Conservation (phyloP, 2,113 vertebrate species). For the Ascaphus truei region DNA sequence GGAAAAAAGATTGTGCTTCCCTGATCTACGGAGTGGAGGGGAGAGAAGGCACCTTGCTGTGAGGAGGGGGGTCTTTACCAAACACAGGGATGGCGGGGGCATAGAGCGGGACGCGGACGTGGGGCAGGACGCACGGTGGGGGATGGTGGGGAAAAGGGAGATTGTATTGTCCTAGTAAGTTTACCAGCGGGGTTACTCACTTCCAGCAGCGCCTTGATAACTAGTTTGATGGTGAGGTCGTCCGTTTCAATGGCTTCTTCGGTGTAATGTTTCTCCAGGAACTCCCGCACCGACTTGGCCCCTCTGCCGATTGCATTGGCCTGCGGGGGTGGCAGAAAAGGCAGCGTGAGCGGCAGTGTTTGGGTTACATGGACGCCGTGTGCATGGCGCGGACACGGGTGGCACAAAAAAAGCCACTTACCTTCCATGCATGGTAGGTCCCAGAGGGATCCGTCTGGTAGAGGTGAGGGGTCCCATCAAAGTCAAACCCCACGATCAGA, state of each 20-base stretch:
- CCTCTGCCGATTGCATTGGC: conserved; percentile 82
- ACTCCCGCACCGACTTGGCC: conserved; percentile 80
- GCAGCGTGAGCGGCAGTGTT: too few species aligned
- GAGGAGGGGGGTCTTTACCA: too few species aligned
- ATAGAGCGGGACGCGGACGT: too few species aligned
- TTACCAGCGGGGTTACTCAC: too few species aligned
- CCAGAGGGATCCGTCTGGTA: conserved; percentile 85
- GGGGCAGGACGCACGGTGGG: too few species aligned
- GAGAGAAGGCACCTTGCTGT: too few species aligned
- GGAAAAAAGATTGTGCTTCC: too few species aligned
- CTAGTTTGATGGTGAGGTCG: conserved; percentile 73
- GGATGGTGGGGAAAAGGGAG: too few species aligned
- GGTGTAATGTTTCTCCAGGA: conserved; percentile 80
- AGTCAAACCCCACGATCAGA: conserved; percentile 82
- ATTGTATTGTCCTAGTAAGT: too few species aligned
- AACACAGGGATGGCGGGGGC: too few species aligned
- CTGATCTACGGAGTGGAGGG: too few species aligned
- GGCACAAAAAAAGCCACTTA: conserved; percentile 37
- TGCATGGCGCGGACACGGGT: background rate
- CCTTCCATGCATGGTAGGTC: conserved; percentile 88
- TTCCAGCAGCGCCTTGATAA: conserved; percentile 79
- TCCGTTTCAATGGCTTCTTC: conserved; percentile 80
- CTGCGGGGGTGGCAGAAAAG: conserved; percentile 34
- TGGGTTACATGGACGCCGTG: too few species aligned
- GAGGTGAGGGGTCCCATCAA: conserved; percentile 75